A percentile compares a stretch with the other conserved stretches of the same genome.
Evolutionary conservation across 2,113 vertebrate species (phyloP).

Genomic region (Sphaerodactylus townsendi): DNA sequence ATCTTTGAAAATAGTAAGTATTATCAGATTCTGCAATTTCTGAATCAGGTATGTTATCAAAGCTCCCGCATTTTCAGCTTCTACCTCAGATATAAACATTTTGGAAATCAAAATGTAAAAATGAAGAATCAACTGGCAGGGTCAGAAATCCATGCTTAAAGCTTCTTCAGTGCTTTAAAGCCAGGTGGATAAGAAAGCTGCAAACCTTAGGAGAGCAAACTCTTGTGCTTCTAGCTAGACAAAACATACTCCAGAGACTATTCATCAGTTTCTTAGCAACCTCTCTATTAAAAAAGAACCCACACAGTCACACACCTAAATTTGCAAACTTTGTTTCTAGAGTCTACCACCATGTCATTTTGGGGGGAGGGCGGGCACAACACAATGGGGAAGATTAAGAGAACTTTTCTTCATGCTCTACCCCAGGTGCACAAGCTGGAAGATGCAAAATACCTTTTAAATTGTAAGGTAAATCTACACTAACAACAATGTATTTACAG

Average conservation of each 20-base stretch:
- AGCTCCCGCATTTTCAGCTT: not conserved
- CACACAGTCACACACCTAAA: conserved; percentile 78
- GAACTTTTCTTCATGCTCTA: too few relatives aligned
- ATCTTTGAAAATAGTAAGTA: not conserved
- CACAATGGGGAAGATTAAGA: too few relatives aligned
- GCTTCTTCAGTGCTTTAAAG: not conserved
- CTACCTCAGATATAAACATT: not conserved
- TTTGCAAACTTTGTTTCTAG: conserved; percentile 62
- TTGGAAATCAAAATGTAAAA: not conserved
- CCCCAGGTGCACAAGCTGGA: too few relatives aligned
- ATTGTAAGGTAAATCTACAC: not conserved
- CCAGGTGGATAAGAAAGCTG: not conserved
- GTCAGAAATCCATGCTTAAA: not conserved
- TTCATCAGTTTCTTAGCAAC: conserved; percentile 88
- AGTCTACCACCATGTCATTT: conserved; percentile 54
- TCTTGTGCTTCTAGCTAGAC: conserved; percentile 66
- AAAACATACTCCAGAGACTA: conserved; percentile 80
- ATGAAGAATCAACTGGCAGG: not conserved
- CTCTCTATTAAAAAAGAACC: conserved; percentile 74
- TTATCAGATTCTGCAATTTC: not conserved
- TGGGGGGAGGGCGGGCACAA: not conserved
- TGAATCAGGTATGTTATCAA: not conserved
- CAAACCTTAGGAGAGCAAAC: conserved; percentile 41
- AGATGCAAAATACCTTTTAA: too few relatives aligned
- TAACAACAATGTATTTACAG: conserved; percentile 28